phyloP scores from a whole-genome alignment of 2,888 invertebrate genomes.

The Ethmia dodecea region DNA sequence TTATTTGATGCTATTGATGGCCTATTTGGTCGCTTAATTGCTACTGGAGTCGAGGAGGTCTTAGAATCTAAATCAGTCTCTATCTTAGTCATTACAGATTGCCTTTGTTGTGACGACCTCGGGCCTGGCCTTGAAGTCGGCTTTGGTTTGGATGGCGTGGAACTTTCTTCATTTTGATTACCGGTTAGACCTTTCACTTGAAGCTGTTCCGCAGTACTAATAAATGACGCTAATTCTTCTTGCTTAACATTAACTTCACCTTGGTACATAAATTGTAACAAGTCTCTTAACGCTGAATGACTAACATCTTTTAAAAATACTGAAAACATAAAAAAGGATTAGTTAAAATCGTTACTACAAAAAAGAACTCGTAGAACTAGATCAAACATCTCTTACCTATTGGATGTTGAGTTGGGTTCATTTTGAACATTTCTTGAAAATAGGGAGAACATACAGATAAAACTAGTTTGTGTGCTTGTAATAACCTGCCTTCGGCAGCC shows the following conservation, averaged over 20 bases:
- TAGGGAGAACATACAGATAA: conserved; percentile 85
- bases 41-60: conserved; percentile 80
- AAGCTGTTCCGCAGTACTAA: conserved; percentile 84
- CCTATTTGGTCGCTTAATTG: conserved; percentile 81
- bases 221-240: conserved; percentile 83
- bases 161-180: conserved; percentile 79
- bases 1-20: conserved; percentile 80
- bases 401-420: conserved; percentile 83
- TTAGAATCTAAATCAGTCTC: conserved; percentile 79
- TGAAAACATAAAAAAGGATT: conserved; percentile 58
- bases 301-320: conserved; percentile 85
- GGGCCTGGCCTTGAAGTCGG: conserved; percentile 79
- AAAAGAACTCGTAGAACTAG: no score
- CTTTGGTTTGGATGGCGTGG: conserved; percentile 77
- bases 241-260: conserved; percentile 85
- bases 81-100: conserved; percentile 80
- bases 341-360: neutral
- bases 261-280: conserved; percentile 85
- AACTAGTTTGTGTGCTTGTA: conserved; percentile 84
- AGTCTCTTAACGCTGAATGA: conserved; percentile 82
- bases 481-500: conserved; percentile 83
- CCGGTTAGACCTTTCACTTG: conserved; percentile 85
- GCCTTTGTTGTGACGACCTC: conserved; percentile 80
- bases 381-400: no score
- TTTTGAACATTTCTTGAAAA: conserved; percentile 85